phyloP scores from a whole-genome alignment of 2,888 invertebrate genomes.

The Kryphioiulus occultus region DNA sequence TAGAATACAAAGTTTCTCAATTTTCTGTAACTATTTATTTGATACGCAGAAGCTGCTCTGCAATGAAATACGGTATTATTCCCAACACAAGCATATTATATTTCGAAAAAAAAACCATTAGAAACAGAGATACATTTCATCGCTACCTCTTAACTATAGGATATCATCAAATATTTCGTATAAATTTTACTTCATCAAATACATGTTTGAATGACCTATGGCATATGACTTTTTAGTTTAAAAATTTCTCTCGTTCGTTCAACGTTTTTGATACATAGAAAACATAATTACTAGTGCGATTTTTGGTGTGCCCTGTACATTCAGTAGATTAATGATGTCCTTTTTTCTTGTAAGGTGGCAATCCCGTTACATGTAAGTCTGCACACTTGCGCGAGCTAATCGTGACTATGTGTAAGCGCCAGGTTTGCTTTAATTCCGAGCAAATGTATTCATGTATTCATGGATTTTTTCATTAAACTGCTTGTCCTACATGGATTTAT shows the following conservation, averaged over 20 bases:
- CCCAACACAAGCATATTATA: too few relatives aligned
- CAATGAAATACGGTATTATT: too few relatives aligned
- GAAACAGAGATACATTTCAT: background rate
- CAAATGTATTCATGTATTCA: slow-evolving; percentile 42
- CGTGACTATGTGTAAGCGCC: background rate
- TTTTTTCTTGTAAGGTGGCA: background rate
- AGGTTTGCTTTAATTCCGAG: slow-evolving; percentile 38
- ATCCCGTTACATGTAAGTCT: background rate
- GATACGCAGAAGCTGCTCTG: too few relatives aligned
- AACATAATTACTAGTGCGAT: too few relatives aligned
- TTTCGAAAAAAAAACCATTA: too few relatives aligned
- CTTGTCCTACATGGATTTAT: slow-evolving; percentile 17
- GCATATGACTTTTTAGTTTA: too few relatives aligned
- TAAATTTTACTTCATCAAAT: background rate
- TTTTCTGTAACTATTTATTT: background rate
- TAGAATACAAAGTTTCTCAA: background rate
- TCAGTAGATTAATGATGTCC: background rate
- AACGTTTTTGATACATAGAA: background rate
- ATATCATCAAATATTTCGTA: background rate
- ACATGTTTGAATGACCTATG: background rate
- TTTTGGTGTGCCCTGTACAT: background rate
- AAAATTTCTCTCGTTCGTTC: background rate
- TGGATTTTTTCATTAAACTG: slow-evolving; percentile 38
- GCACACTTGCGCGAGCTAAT: slow-evolving; percentile 27
- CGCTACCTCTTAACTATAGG: too few relatives aligned